Percentiles rank a stretch among this genome's conserved stretches.
phyloP scores from a whole-genome alignment of 2,888 invertebrate species.

The Campaea margaritaria region DNA sequence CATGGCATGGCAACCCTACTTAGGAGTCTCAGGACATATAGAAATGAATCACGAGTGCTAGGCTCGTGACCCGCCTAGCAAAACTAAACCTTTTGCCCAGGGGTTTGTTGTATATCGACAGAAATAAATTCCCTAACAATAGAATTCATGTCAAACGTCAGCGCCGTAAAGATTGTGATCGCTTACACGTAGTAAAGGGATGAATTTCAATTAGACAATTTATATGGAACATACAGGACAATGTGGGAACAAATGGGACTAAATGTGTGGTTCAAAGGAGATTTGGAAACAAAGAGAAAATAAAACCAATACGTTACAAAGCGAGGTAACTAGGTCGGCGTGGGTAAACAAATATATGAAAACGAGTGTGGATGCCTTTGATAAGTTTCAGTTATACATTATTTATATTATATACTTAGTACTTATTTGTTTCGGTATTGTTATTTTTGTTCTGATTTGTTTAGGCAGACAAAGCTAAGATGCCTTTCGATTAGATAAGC shows the following conservation, averaged over 20 bases:
- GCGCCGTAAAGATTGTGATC: constrained; percentile 27
- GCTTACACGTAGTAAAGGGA: constrained; percentile 24
- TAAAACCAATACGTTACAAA: background rate
- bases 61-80: constrained; percentile 60
- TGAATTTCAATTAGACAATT: constrained; percentile 30
- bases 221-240: constrained; percentile 4
- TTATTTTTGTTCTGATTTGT: no score
- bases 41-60: constrained; percentile 50
- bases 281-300: background rate
- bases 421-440: no score
- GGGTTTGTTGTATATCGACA: constrained; percentile 42
- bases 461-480: no score
- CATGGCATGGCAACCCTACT: constrained; percentile 8
- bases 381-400: no score
- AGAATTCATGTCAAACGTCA: constrained; percentile 32
- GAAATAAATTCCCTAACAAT: constrained; percentile 40
- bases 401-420: no score
- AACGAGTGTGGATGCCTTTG: no score
- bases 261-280: background rate
- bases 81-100: constrained; percentile 38
- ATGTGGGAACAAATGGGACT: constrained; percentile 11
- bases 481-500: no score
- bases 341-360: no score
- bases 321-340: no score
- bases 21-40: constrained; percentile 27